These are phyloP conservation scores for Drosophila arizonae DNA, from an alignment of 1,140 invertebrate genomes.

Conservation along the genomic window DNA sequence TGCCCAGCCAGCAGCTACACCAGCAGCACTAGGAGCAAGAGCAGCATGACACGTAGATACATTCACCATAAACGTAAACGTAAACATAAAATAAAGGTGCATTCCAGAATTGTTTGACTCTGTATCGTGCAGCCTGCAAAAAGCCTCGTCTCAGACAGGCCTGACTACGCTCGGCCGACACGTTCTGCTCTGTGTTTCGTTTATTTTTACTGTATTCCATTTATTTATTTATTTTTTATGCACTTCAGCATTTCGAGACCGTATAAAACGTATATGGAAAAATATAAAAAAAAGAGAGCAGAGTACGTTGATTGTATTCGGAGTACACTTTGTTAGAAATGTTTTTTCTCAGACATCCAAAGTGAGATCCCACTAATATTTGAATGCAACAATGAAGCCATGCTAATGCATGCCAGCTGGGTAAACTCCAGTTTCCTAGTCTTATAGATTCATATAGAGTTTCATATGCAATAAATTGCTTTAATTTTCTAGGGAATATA, in stretches of 20 bases:
- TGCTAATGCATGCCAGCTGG: no score
- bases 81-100: constrained; percentile 64
- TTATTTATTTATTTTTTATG: constrained; percentile 73
- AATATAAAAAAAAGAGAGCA: not conserved
- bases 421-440: no score
- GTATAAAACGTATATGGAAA: not conserved
- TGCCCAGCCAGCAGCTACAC: not conserved
- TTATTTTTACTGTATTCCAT: constrained; percentile 39
- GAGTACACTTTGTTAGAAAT: not conserved
- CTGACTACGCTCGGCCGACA: not conserved
- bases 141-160: not conserved
- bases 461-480: no score
- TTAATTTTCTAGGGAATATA: no score
- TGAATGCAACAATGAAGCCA: not conserved
- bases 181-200: constrained; percentile 19
- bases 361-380: not conserved
- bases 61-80: constrained; percentile 69
- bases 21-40: constrained; percentile 1
- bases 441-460: no score
- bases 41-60: constrained; percentile 46
- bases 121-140: constrained; percentile 58
- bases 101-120: constrained; percentile 75
- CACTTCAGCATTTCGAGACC: constrained; percentile 16
- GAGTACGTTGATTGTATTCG: not conserved
- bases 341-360: not conserved